phyloP scores from a whole-genome alignment of 2,797 vertebrate genomes.

The Cyprinella venusta region DNA sequence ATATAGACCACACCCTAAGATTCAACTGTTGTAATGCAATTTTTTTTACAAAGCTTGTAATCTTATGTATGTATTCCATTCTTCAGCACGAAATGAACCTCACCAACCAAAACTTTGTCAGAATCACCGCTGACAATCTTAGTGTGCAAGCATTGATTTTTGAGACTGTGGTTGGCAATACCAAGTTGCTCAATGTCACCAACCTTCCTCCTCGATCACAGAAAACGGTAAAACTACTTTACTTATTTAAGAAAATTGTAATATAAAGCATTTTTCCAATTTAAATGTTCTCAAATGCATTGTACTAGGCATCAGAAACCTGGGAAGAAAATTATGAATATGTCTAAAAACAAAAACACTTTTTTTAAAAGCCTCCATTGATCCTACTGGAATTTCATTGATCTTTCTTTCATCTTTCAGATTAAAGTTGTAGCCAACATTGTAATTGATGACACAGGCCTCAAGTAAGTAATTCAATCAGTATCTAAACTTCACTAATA shows the following conservation, averaged over 20 bases:
- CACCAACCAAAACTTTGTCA: conserved; percentile 85
- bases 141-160: conserved; percentile 78
- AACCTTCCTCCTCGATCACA: conserved; percentile 73
- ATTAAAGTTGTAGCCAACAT: conserved; percentile 70
- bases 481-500: background rate
- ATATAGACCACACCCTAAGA: background rate
- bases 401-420: conserved; percentile 69
- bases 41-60: conserved; percentile 6
- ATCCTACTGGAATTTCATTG: background rate
- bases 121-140: conserved; percentile 75
- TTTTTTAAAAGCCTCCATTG: background rate
- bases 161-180: conserved; percentile 75
- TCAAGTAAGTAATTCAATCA: conserved; percentile 71
- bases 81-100: conserved; percentile 84
- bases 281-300: background rate
- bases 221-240: conserved; percentile 75
- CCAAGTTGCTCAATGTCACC: conserved; percentile 72
- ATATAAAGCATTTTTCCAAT: background rate
- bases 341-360: background rate
- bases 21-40: background rate
- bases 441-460: conserved; percentile 64
- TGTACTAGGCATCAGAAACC: background rate
- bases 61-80: conserved; percentile 1
- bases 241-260: background rate
- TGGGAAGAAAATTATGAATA: background rate